Evolutionary conservation across 2,888 invertebrate species (phyloP), one percentile per base, ranked within the genome.

Genomic region (Cartodere bifasciata): DNA sequence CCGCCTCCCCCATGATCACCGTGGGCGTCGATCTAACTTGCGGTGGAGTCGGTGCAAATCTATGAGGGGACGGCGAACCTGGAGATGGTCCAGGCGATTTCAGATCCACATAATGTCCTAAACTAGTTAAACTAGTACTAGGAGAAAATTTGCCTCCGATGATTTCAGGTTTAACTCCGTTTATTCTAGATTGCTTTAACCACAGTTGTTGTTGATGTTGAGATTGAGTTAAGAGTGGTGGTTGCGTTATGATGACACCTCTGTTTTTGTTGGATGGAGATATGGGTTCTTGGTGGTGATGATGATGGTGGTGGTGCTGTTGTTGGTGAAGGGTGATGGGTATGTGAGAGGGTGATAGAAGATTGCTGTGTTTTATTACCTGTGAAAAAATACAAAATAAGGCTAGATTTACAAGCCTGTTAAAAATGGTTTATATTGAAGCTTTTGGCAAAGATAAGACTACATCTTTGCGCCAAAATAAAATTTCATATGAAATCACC

Each of bases 1-100:
- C 90, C 21, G 86, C 85, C 59, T 90, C 88, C 28, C 88, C 88
- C 87, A 90, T 87, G 44, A 90, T 85, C 39, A 88, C 88, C 27
- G 86, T 84, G 16, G 90, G 88, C 29, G 88, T 68, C 35, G 70
- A 67, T 41, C 80, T 48, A 58, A 78, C 50, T 64, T 71, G 47
- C 32, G 42, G 32, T 28, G 38, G 38, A 13, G 40, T 34, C 16
- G 37, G 39, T 38, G 40, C 37, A 36, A 35, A 13, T 33, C 58
- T 28, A 36, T 41, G 34, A 29, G 39, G 29, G 29, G 38, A 44
- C 11, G 52, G 44, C 53, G 62, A 23, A n/a, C 28, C 17, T 28
- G 16, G 29, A 10, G 25, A 21, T 15, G 23, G 7, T 2, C 20
- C 22, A 2, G 32, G 24, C 6, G 34, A 16, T 20, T 20, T 28